Conservation (phyloP, 2,888 invertebrate genomes). For the Cataglyphis livida region DNA sequence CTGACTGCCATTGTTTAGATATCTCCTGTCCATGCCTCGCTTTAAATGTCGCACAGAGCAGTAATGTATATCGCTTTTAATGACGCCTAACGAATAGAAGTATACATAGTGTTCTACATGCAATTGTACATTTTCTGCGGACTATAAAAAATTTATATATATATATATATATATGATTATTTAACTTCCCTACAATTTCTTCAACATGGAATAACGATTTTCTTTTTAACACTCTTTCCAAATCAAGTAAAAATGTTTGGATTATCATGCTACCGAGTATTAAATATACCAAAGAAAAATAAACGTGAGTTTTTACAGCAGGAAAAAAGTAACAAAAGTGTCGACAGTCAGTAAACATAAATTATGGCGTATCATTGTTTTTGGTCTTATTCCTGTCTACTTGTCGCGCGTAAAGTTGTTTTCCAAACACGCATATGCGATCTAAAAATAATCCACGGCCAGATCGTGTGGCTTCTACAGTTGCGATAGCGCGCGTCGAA, state of each 20-base stretch:
- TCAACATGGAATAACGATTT: background rate
- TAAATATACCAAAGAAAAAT: background rate
- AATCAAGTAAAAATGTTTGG: background rate
- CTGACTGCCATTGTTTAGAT: constrained; percentile 53
- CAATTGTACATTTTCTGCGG: background rate
- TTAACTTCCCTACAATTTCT: background rate
- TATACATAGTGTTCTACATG: background rate
- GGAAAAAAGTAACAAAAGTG: background rate
- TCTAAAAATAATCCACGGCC: constrained; percentile 26
- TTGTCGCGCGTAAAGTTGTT: constrained; percentile 9
- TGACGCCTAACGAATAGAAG: constrained; percentile 6
- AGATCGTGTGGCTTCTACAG: background rate
- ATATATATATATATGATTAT: background rate
- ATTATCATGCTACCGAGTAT: background rate
- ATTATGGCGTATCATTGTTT: constrained; percentile 15
- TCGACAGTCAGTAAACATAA: constrained; percentile 36
- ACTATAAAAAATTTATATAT: background rate
- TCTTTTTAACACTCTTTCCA: background rate
- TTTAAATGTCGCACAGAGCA: constrained; percentile 33
- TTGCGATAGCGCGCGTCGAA: constrained; percentile 15
- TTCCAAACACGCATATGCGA: constrained; percentile 16
- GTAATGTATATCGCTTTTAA: constrained; percentile 38
- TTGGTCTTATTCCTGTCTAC: constrained; percentile 7
- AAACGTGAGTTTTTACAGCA: background rate
- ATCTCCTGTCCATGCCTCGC: constrained; percentile 20